Evolutionary conservation across 2,888 invertebrate species (phyloP).

Genomic region (Chrysolina oricalcia): DNA sequence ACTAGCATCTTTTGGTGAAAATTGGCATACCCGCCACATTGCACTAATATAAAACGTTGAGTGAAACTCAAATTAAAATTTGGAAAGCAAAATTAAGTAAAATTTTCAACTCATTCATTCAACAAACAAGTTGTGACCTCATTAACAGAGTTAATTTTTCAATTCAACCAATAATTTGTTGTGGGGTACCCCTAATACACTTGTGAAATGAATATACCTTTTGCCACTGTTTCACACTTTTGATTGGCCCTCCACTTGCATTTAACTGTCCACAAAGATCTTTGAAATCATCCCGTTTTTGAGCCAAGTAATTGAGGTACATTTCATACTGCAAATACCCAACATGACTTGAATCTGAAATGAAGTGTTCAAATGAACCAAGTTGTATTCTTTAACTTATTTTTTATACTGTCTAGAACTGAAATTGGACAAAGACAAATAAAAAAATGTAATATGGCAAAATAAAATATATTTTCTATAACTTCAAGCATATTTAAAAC

Average conservation of each 20-base stretch:
- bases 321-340: slow-evolving; percentile 4
- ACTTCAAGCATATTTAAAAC: not conserved
- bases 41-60: no score
- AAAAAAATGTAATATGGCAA: not conserved
- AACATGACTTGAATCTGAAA: slow-evolving; percentile 3
- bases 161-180: not conserved
- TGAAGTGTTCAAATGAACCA: not conserved
- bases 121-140: no score
- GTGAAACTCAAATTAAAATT: no score
- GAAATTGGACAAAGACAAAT: not conserved
- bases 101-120: no score
- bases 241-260: not conserved
- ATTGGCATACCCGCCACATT: no score
- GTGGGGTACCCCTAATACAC: not conserved
- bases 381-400: not conserved
- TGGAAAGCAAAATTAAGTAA: no score
- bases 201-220: not conserved
- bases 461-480: slow-evolving; percentile 4
- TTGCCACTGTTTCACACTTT: slow-evolving; percentile 10
- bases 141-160: not conserved
- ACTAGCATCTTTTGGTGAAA: no score
- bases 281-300: slow-evolving; percentile 13
- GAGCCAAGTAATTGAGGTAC: not conserved
- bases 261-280: not conserved
- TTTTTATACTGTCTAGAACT: not conserved